A percentile compares a stretch with the other conserved stretches of the same genome.
Evolutionary conservation across 1,140 invertebrate species (phyloP).

Genomic region (Sitodiplosis mosellana): DNA sequence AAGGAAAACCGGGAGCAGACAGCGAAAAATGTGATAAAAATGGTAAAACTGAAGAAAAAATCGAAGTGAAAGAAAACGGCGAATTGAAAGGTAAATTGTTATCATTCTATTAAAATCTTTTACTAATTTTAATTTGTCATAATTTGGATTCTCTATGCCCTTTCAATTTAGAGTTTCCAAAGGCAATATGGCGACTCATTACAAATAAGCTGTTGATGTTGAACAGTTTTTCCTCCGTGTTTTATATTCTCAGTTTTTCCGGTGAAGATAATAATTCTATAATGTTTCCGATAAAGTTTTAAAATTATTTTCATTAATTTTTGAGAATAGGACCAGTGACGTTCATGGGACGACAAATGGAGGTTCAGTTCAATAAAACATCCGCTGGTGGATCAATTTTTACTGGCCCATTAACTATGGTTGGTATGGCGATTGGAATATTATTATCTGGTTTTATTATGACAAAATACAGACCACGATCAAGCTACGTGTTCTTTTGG

Average conservation of each 20-base stretch:
- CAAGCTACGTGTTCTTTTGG: constrained; percentile 38
- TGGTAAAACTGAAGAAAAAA: background rate
- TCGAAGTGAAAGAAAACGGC: background rate
- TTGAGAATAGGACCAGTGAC: too few species aligned
- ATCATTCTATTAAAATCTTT: too few species aligned
- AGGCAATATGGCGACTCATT: constrained; percentile 35
- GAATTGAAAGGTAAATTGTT: background rate
- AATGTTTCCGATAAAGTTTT: too few species aligned
- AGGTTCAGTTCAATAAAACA: constrained; percentile 44
- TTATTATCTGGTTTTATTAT: constrained; percentile 39
- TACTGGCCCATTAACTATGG: constrained; percentile 35
- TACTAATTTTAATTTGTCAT: too few species aligned
- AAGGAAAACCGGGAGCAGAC: background rate
- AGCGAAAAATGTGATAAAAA: too few species aligned
- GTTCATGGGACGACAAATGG: constrained; percentile 50
- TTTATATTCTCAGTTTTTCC: constrained; percentile 41
- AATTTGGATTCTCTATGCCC: too few species aligned
- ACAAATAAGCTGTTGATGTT: constrained; percentile 36
- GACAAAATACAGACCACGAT: constrained; percentile 37
- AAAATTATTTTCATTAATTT: too few species aligned
- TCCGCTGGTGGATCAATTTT: constrained; percentile 40
- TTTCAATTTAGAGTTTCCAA: constrained; percentile 31
- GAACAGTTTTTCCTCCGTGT: constrained; percentile 36
- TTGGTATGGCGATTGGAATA: constrained; percentile 41
- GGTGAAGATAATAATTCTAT: too few species aligned